A percentile compares a stretch with the other conserved stretches of the same genome.
Conservation (phyloP, 2,113 vertebrate species). For the Hucho hucho region DNA sequence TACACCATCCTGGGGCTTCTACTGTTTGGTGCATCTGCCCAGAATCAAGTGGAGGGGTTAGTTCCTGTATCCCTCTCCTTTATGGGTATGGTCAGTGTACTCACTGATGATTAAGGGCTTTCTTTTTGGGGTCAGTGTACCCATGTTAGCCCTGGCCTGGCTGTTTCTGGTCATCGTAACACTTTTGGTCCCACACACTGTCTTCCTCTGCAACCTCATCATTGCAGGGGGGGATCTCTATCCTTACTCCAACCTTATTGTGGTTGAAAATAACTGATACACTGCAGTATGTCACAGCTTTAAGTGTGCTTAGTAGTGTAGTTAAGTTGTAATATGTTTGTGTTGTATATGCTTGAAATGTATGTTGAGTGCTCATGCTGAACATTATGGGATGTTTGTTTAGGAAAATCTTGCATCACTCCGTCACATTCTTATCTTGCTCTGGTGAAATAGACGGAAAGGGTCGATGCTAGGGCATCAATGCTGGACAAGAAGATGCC, state of each 20-base stretch:
- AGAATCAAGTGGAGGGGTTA: slow-evolving; percentile 63
- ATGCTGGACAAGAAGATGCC: slow-evolving; percentile 73
- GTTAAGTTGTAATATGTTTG: neutral
- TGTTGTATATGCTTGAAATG: neutral
- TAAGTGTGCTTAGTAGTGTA: neutral
- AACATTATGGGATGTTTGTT: neutral
- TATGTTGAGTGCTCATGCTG: neutral
- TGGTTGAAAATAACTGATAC: too few relatives aligned
- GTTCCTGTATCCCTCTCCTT: slow-evolving; percentile 75
- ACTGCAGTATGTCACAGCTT: neutral
- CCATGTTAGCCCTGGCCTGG: slow-evolving; percentile 36
- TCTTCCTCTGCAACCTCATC: slow-evolving; percentile 73
- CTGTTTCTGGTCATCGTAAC: slow-evolving; percentile 50
- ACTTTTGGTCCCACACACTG: slow-evolving; percentile 51
- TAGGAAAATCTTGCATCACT: neutral
- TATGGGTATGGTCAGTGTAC: slow-evolving; percentile 66
- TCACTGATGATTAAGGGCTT: slow-evolving; percentile 60
- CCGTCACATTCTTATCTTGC: slow-evolving; percentile 50
- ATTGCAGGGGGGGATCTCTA: slow-evolving; percentile 75
- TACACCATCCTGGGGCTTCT: slow-evolving; percentile 57
- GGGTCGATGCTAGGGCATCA: slow-evolving; percentile 65
- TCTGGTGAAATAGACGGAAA: slow-evolving; percentile 68
- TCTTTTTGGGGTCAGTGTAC: slow-evolving; percentile 66
- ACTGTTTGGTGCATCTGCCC: slow-evolving; percentile 19
- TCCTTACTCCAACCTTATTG: slow-evolving; percentile 66